Base-by-base conservation (phyloP, 2,888 invertebrate genomes). In the Panzeria rudis region DNA sequence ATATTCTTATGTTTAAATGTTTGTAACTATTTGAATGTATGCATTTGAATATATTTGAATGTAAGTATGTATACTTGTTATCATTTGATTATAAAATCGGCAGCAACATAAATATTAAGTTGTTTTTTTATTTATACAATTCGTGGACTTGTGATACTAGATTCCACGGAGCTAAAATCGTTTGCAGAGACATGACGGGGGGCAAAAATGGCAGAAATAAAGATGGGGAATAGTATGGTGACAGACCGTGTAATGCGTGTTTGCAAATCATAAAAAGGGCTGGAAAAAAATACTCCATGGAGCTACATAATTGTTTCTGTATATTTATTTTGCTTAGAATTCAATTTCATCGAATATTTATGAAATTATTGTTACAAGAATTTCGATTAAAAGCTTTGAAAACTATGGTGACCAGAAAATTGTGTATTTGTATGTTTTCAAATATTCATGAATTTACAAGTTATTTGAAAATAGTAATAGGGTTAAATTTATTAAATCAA, bases 161-260 rank as follows among this genome's bases (percentile, higher is more conserved):
- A 2, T 29, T 29, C 29, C 29, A 29, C 29, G 29, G 29, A 5
- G 71, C 50, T 5, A 25, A 78, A 56, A 73, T 56, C n/a, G 35
- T 25, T 23, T 23, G 47, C 35, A 62, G 50, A 13, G 4, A 44
- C 6, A 52, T 15, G n/a, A 44, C 17, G 38, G 25, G 17, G 41
- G 29, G 3, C 38, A 29, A 41, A n/a, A 47, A 29, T 25, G 4
- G 17, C 20, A 47, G 8, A n/a, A 50, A 66, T 8, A 47, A 15
- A 17, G 17, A 20, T 25, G 32, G 68, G 73, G 56, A 47, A 15
- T 47, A 17, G 86, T 90, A 56, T 71, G 92, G 93, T 92, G 92
- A 92, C 93, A 93, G 92, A 91, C 91, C 87, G 92, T 92, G 89
- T 91, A 90, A 91, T 92, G 92, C 92, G 92, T 92, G 91, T 88